Evolutionary conservation across 2,797 vertebrate species (phyloP), one percentile per base, ranked within the genome.

Genomic region (Tapera naevia): DNA sequence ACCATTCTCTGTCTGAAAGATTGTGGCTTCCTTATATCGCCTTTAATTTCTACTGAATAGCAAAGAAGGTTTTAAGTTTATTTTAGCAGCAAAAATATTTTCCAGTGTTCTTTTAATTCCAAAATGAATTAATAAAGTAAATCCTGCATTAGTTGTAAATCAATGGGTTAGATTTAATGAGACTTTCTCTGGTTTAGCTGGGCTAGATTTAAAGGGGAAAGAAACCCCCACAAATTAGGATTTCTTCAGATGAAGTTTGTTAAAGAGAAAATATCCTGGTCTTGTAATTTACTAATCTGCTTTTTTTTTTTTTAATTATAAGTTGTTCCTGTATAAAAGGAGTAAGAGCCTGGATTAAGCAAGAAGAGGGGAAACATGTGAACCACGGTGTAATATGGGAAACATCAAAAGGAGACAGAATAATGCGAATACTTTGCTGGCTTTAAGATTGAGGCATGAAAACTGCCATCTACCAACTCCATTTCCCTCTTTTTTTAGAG

Each of bases 381-480:
- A 75, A 93, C 88, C 60, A 4, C 74, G 3, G 7, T 7, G n/a
- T 86, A 90, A 93, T 90, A 86, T 39, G 75, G 76, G 87, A 75
- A 89, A 86, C 81, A 78, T 94, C 94, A 94, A 86, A 92, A 67
- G 80, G 53, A 35, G 51, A 43, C 51, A 37, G 88, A 91, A 91
- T 72, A 81, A 91, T 88, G 91, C 58, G 45, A 90, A 94, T 94
- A 92, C 61, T 71, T 80, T 16, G 53, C 76, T 24, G 72, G 67
- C 86, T 93, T 81, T 54, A 86, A 70, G 86, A 72, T 17, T 19
- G 70, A 86, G 87, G 89, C 93, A 88, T 75, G 83, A 94, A 94
- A 83, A 91, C 80, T 91, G 57, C 86, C 73, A 32, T 62, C 88
- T 72, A 43, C 80, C 61, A 91, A 89, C 53, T 78, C 61, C 5